Base-by-base conservation (phyloP, 2,113 vertebrate species). In the Actenoides hombroni region DNA sequence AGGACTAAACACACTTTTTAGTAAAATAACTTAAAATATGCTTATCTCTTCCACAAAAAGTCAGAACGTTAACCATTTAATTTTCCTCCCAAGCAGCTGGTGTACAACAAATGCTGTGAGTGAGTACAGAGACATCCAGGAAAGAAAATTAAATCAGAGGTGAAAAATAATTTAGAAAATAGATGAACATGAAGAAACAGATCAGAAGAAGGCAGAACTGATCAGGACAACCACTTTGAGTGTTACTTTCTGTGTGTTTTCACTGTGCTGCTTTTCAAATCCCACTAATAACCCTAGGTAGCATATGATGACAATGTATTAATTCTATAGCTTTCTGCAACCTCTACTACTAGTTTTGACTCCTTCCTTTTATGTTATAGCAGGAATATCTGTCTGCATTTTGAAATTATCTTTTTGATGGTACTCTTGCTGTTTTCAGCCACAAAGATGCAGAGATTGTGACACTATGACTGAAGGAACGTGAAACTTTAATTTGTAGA, bases 401-500 rank as follows among this genome's bases (percentile, higher is more conserved):
- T 80, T 80, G 9, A 94, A 91, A 53, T 92, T 0, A 48, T 63
- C 33, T 86, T 16, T 74, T 31, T 29, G 79, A 2, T 57, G 26
- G 12, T 59, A n/a, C 4, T 12, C n/a, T 26, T 68, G 5, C 54
- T 78, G 88, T 75, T 87, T 67, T 44, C 21, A 59, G 18, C 25
- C 11, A 11, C 21, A 59, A 84, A 83, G 56, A 44, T 42, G 61
- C 33, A 90, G 24, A 90, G 74, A 79, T 13, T n/a, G 37, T 23
- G 49, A 76, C 63, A 16, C 16, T 86, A 21, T 67, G 46, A 60
- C 64, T 81, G 81, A 88, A 86, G 20, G 24, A 70, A 95, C 56
- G 39, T 83, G 76, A 88, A 86, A 88, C 93, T 88, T 71, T 86
- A 75, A 90, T 90, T 92, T 92, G 80, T 59, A 92, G 79, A 75